phyloP scores from a whole-genome alignment of 2,797 vertebrate genomes.

The Silurus aristotelis region DNA sequence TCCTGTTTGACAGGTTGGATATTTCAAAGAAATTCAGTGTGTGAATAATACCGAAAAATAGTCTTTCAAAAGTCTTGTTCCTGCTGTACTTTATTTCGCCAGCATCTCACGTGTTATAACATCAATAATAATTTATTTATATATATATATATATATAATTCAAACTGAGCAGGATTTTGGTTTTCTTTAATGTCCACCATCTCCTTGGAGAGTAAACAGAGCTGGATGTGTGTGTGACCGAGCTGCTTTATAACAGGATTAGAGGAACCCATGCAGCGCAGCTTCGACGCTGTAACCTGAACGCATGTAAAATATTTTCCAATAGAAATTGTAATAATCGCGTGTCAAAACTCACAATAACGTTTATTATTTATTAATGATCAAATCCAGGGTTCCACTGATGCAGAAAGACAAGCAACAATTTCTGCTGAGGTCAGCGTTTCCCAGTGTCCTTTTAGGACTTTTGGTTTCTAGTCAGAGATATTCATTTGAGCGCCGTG shows the following conservation, averaged over 20 bases:
- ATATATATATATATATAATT: too few species aligned
- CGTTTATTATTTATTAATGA: neutral
- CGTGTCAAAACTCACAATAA: neutral
- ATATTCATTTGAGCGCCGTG: neutral
- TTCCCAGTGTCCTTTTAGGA: neutral
- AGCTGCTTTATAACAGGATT: constrained; percentile 34
- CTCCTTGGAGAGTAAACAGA: neutral
- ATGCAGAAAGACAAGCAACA: neutral
- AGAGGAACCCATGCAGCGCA: constrained; percentile 1
- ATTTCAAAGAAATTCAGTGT: too few species aligned
- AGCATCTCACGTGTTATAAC: too few species aligned
- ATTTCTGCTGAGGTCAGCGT: neutral
- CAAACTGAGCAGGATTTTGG: neutral
- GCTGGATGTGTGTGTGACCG: neutral
- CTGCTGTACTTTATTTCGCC: too few species aligned
- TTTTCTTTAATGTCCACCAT: neutral
- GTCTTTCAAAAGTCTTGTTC: too few species aligned
- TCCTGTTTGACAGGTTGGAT: too few species aligned
- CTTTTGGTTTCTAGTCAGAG: neutral
- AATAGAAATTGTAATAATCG: too few species aligned
- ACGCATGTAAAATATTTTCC: neutral
- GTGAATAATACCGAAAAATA: neutral
- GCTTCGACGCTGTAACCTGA: neutral
- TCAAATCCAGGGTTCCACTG: neutral
- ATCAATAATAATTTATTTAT: too few species aligned